Percentiles rank a stretch among this genome's conserved stretches.
These are phyloP conservation scores for Ia io DNA, from an alignment of 2,113 vertebrate species.

Conservation along the genomic window DNA sequence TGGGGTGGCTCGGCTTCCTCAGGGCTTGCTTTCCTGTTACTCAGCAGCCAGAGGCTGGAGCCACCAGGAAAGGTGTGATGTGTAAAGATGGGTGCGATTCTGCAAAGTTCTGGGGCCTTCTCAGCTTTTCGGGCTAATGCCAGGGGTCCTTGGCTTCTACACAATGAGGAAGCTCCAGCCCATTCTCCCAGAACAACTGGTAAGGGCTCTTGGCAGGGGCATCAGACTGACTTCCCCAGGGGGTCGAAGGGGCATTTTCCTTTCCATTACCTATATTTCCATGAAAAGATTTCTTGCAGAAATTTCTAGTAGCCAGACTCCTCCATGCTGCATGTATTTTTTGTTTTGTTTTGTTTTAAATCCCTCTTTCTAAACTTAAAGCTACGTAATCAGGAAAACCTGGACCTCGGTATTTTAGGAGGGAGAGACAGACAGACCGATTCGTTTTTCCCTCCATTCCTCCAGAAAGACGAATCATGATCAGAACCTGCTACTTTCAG, in stretches of 20 bases:
- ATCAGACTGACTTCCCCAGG: background rate
- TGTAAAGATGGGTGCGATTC: background rate
- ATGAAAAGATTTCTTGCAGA: background rate
- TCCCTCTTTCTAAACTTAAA: background rate
- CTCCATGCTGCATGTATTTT: background rate
- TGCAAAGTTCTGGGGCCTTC: background rate
- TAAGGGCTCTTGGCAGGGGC: background rate
- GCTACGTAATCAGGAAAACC: background rate
- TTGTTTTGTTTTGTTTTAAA: background rate
- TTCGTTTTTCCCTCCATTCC: background rate
- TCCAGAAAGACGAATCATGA: background rate
- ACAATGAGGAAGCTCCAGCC: background rate
- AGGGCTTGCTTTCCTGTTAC: constrained; percentile 26
- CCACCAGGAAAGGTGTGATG: background rate
- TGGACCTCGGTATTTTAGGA: background rate
- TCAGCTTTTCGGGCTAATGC: background rate
- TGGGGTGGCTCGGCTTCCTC: constrained; percentile 59
- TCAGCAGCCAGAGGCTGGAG: background rate
- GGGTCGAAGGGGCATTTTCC: background rate
- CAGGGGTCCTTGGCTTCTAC: background rate
- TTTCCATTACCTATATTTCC: background rate
- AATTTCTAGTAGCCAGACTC: background rate
- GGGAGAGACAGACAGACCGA: background rate
- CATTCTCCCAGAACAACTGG: accelerated
- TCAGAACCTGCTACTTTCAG: constrained; percentile 52